Percentiles rank a stretch among this genome's conserved stretches.
These are phyloP conservation scores for Bombus impatiens DNA, from an alignment of 1,140 invertebrate genomes.

Conservation along the genomic window DNA sequence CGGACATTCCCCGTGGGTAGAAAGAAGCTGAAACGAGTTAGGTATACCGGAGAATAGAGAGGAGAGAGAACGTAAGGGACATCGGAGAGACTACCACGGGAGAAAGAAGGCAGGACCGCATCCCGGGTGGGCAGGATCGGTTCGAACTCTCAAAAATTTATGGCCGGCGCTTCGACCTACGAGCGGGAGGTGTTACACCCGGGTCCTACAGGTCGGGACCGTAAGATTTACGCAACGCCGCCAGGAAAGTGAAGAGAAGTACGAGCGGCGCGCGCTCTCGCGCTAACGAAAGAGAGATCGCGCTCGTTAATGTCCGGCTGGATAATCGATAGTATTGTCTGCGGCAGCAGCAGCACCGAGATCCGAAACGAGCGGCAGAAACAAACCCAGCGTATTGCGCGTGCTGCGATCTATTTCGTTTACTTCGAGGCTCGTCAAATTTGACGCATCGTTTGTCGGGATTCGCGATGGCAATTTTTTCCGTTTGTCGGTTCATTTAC, in stretches of 20 bases:
- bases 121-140: constrained; percentile 76
- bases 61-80: constrained; percentile 40
- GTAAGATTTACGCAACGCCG: constrained; percentile 77
- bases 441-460: not conserved
- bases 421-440: not conserved
- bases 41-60: not conserved
- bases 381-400: not conserved
- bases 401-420: not conserved
- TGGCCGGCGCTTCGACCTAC: constrained; percentile 79
- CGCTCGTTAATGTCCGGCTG: constrained; percentile 65
- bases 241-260: constrained; percentile 60
- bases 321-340: constrained; percentile 63
- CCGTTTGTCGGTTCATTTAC: not conserved
- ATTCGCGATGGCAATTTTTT: not conserved
- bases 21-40: constrained; percentile 23
- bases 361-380: constrained; percentile 28
- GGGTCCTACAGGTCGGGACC: constrained; percentile 65
- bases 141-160: constrained; percentile 79
- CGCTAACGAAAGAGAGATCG: constrained; percentile 68
- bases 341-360: constrained; percentile 23
- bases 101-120: constrained; percentile 58
- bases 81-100: constrained; percentile 45
- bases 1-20: constrained; percentile 53
- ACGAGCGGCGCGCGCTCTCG: constrained; percentile 35
- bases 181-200: constrained; percentile 72